Conservation (phyloP, 2,888 invertebrate species). For the Magallana nippona region DNA sequence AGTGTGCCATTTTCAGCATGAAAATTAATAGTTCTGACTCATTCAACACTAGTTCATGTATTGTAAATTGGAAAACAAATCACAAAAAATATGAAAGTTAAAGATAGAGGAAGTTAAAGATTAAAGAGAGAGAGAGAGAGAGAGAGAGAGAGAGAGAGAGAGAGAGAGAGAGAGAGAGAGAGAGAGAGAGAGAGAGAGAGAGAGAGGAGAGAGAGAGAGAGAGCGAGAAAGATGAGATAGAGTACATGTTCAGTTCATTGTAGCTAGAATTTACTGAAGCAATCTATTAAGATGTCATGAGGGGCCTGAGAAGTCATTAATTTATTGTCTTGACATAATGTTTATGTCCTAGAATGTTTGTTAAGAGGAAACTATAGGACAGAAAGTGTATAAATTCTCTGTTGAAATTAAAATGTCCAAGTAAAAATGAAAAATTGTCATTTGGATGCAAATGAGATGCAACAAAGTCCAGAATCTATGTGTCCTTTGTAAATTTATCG, state of each 20-base stretch:
- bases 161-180: no score
- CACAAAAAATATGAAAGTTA: no score
- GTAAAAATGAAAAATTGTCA: background rate
- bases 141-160: no score
- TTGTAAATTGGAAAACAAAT: background rate
- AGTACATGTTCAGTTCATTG: background rate
- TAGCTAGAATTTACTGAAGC: constrained; percentile 3
- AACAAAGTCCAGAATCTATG: background rate
- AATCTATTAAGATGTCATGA: constrained; percentile 16
- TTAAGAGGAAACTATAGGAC: constrained; percentile 1
- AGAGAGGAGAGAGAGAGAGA: no score
- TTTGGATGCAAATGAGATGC: constrained; percentile 2
- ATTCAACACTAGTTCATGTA: background rate
- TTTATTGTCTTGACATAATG: constrained; percentile 16
- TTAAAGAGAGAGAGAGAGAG: no score
- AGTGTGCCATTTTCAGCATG: background rate
- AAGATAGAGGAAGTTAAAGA: no score
- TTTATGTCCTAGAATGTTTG: constrained; percentile 7
- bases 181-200: no score
- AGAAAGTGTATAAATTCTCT: background rate
- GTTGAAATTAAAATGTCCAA: constrained; percentile 14
- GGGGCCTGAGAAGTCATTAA: constrained; percentile 11
- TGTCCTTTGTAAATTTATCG: background rate
- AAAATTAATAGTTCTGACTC: background rate
- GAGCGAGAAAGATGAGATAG: background rate